Conservation (phyloP, 2,888 invertebrate species). For the Acanthosepion lycidas region DNA sequence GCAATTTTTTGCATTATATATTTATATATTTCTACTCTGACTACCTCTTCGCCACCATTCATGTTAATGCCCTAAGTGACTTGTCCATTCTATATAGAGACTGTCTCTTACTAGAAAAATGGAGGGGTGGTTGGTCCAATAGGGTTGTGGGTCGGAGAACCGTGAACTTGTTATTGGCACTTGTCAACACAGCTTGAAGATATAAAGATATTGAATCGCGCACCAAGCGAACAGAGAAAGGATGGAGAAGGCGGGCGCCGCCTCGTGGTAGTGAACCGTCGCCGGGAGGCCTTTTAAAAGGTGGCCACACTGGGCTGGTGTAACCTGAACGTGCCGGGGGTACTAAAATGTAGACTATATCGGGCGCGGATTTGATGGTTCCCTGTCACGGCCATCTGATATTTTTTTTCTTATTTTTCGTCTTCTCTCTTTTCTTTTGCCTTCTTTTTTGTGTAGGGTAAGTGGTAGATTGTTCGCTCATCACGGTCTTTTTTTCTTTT, state of each 20-base stretch:
- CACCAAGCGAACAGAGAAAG: conserved; percentile 33
- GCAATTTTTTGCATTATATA: neutral
- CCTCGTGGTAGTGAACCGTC: neutral
- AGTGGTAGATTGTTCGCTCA: neutral
- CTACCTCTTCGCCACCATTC: neutral
- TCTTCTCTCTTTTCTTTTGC: neutral
- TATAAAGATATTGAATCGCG: conserved; percentile 33
- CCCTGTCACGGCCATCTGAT: conserved; percentile 33
- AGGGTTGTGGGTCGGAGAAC: conserved; percentile 7
- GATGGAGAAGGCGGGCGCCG: neutral
- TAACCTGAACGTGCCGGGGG: conserved; percentile 8
- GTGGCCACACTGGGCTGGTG: conserved; percentile 20
- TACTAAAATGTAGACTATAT: neutral
- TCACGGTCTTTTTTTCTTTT: neutral
- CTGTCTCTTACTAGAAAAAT: neutral
- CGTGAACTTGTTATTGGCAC: conserved; percentile 33
- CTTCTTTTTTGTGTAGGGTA: neutral
- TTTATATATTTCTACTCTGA: neutral
- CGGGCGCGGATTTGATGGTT: neutral
- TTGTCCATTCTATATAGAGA: neutral
- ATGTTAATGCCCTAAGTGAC: conserved; percentile 33
- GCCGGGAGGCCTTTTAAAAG: conserved; percentile 33
- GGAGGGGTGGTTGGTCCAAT: neutral
- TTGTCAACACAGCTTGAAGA: conserved; percentile 33
- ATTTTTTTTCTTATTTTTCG: neutral